Base-by-base conservation (phyloP, 2,113 vertebrate species). In the Mirza zaza region DNA sequence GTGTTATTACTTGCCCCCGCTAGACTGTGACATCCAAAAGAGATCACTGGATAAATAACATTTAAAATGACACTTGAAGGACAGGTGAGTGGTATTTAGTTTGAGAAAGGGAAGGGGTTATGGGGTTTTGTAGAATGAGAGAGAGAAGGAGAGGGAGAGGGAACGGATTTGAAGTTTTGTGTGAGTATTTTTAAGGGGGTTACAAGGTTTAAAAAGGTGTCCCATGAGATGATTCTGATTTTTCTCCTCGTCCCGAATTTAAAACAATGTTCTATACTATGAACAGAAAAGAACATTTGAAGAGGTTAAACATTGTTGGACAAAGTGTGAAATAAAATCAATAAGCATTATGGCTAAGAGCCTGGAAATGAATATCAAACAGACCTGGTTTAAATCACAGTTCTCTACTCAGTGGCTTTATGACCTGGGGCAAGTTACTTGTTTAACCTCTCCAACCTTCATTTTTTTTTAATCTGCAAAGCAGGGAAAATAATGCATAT, bases 331-430 rank as follows among this genome's bases (percentile, higher is more conserved):
- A 82, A 86, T 82, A 87, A 97, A 97, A 94, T 97, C 96, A 97
- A 87, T 97, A 95, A 93, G 75, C 84, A 84, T 95, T 96, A 95
- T 84, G n/a, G 29, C 84, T 83, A 94, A 89, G 79, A 91, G 86
- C 25, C 48, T 95, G 57, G 75, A 84, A 91, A 87, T 76, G 91
- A 93, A 97, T 95, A 70, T 87, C 94, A 91, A 91, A 83, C 25
- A 96, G 88, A 75, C 68, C 27, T 15, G 18, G 39, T 63, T 95
- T 89, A 84, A 94, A 96, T 91, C 57, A 87, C 57, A 77, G 82
- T 77, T 96, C 52, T 52, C 36, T 84, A 12, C 67, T 82, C 29
- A 34, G 77, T 86, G 59, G 88, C 68, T 94, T 63, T 89, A 34
- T 95, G 94, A 96, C 77, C 79, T 79, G 57, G 67, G 68, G 55